phyloP scores from a whole-genome alignment of 2,888 invertebrate genomes.

The Ophion ellenae region DNA sequence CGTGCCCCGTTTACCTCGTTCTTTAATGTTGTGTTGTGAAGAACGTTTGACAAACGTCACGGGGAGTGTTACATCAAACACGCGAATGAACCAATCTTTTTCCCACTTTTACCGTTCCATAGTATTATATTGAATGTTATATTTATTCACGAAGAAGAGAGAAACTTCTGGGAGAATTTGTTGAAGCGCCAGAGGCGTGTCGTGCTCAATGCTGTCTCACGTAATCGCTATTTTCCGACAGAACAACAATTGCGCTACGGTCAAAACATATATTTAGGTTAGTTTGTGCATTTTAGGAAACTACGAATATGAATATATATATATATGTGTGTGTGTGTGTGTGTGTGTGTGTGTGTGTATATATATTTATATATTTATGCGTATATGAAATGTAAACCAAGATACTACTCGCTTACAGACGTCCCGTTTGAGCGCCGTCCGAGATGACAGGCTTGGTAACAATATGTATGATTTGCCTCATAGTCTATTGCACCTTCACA shows the following conservation, averaged over 20 bases:
- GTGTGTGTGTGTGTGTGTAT: too few relatives aligned
- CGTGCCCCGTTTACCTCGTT: neutral
- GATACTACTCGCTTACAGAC: conserved; percentile 12
- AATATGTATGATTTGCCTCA: conserved; percentile 79
- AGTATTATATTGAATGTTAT: neutral
- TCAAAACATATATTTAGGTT: neutral
- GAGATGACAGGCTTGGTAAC: conserved; percentile 83
- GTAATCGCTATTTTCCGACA: too few relatives aligned
- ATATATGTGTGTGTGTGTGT: too few relatives aligned
- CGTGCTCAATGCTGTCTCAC: too few relatives aligned
- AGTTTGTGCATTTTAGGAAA: neutral
- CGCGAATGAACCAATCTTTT: neutral
- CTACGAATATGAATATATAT: too few relatives aligned
- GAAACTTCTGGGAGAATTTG: neutral
- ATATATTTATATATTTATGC: too few relatives aligned
- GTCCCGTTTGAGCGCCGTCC: conserved; percentile 1
- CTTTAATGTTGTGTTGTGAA: neutral
- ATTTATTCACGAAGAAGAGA: neutral
- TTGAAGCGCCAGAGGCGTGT: neutral
- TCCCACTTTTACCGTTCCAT: neutral
- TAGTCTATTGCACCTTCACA: conserved; percentile 87
- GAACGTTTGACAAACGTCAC: neutral
- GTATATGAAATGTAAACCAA: neutral
- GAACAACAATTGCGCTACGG: too few relatives aligned
- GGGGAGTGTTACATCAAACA: neutral